Evolutionary conservation across 2,113 vertebrate species (phyloP).

Genomic region (Collichthys lucidus): DNA sequence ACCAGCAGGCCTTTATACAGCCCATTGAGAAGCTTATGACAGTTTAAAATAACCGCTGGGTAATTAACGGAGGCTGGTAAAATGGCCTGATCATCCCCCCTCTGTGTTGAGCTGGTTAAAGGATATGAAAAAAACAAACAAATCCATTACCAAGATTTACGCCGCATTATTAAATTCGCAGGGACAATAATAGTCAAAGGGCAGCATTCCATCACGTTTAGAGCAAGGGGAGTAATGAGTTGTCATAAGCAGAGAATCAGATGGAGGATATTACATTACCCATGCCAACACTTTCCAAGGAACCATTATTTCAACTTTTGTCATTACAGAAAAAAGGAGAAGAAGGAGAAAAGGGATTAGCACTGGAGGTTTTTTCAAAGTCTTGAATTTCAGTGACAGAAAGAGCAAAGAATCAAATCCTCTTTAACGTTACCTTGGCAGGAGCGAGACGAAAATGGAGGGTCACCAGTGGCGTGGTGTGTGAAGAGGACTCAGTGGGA

Average conservation of each 20-base stretch:
- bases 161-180: constrained; percentile 69
- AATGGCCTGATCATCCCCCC: constrained; percentile 59
- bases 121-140: constrained; percentile 73
- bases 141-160: constrained; percentile 79
- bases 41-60: constrained; percentile 74
- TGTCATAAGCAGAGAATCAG: constrained; percentile 67
- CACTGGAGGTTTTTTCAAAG: constrained; percentile 11
- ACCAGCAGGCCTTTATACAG: constrained; percentile 58
- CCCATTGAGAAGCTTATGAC: constrained; percentile 71
- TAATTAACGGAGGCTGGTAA: constrained; percentile 72
- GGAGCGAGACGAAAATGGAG: constrained; percentile 59
- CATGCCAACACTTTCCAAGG: constrained; percentile 46
- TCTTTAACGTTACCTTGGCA: constrained; percentile 71
- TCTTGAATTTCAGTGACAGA: constrained; percentile 29
- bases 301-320: constrained; percentile 62
- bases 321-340: constrained; percentile 19
- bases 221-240: constrained; percentile 68
- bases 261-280: constrained; percentile 60
- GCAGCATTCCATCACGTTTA: constrained; percentile 73
- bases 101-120: constrained; percentile 51
- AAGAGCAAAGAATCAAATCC: constrained; percentile 57
- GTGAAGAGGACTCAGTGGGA: constrained; percentile 46
- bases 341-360: not conserved
- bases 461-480: constrained; percentile 42
- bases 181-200: constrained; percentile 74